Conservation (phyloP, 2,888 invertebrate genomes). For the Theodoxus fluviatilis region DNA sequence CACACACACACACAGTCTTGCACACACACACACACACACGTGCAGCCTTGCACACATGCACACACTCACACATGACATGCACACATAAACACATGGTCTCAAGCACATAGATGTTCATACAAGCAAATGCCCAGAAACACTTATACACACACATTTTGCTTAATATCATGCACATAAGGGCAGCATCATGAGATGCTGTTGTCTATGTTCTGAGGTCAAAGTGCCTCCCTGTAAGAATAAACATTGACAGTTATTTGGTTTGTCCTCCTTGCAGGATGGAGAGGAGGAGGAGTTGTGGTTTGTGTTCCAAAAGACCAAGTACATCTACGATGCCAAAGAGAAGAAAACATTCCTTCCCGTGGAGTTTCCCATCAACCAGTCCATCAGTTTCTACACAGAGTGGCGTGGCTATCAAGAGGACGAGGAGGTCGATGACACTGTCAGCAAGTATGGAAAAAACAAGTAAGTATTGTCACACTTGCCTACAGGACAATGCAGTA, state of each 20-base stretch:
- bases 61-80: too few relatives aligned
- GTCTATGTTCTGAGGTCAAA: too few relatives aligned
- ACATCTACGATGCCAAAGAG: conserved; percentile 81
- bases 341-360: conserved; percentile 82
- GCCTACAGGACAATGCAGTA: too few relatives aligned
- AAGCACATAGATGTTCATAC: too few relatives aligned
- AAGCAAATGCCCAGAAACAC: too few relatives aligned
- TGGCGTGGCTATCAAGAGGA: conserved; percentile 91
- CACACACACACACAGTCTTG: too few relatives aligned
- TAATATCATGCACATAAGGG: not conserved
- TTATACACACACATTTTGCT: too few relatives aligned
- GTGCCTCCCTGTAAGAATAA: too few relatives aligned
- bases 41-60: too few relatives aligned
- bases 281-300: conserved; percentile 76
- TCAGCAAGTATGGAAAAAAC: conserved; percentile 87
- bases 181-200: not conserved
- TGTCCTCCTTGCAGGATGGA: conserved; percentile 38
- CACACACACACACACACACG: too few relatives aligned
- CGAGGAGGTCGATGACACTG: conserved; percentile 77
- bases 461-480: conserved; percentile 74
- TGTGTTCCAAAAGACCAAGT: conserved; percentile 96
- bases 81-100: too few relatives aligned
- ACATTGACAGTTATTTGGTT: too few relatives aligned
- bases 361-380: conserved; percentile 79
- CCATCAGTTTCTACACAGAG: conserved; percentile 66